Evolutionary conservation across 2,888 invertebrate genomes (phyloP), one percentile per base, ranked within the genome.

Genomic region (Eristalinus sepulchralis): DNA sequence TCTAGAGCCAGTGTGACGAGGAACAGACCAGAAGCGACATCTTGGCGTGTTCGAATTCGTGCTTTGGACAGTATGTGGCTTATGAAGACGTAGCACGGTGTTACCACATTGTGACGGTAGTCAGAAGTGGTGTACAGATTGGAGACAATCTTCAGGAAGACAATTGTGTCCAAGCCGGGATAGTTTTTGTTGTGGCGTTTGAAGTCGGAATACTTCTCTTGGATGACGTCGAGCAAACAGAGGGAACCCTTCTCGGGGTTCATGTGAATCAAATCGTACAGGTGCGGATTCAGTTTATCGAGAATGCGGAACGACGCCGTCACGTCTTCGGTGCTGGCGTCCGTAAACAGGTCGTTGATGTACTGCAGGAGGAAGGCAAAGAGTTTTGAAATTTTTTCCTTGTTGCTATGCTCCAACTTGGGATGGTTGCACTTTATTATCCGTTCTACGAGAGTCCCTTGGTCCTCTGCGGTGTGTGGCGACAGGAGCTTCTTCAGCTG

Each of bases 351-450:
- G 89, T 97, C 96, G 89, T 97, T 95, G 8, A 97, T 92, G 90
- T 96, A 95, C 91, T 97, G 96, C 34, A 98, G 91, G 88, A 98
- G 91, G 90, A 96, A 96, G 0, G 95, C 95, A 90, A 96, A 97
- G 0, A 98, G 91, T 89, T 94, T 94, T 71, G 95, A 94, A 11
- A 98, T 93, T 90, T 95, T 95, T 39, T 96, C 95, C 91, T 96
- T 97, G 90, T 98, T 98, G 17, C 95, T 95, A 88, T 95, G 95
- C 6, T 95, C 95, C 68, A 98, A 92, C 89, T 97, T 95, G 1
- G 97, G 97, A 92, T 98, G 97, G 92, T 97, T 96, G 90, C 96
- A 97, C 93, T 97, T 97, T 20, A 98, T 96, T 88, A 98, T 95
- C 89, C 97, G 95, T 90, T 96, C 96, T 63, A 98, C 91, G 10